Evolutionary conservation across 2,888 invertebrate genomes (phyloP).

Genomic region (Eristalis tenax): DNA sequence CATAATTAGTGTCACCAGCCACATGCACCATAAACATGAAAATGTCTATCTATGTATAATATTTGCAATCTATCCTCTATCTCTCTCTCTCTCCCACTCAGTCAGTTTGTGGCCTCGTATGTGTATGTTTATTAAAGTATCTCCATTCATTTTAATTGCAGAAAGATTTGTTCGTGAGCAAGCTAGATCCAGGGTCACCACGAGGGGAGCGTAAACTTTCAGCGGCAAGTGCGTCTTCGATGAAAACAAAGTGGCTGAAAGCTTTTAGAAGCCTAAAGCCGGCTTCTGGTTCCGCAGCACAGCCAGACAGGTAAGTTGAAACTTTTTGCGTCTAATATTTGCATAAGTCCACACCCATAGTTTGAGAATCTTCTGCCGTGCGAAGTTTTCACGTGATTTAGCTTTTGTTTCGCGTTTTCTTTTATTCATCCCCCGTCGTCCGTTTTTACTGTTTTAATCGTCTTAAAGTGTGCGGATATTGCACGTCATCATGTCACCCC

Average conservation of each 20-base stretch:
- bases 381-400: slow-evolving; percentile 39
- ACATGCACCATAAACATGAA: not conserved
- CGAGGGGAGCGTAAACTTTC: slow-evolving; percentile 91
- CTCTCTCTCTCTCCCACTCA: too few species aligned
- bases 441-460: slow-evolving; percentile 27
- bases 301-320: slow-evolving; percentile 85
- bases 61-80: not conserved
- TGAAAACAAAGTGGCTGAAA: slow-evolving; percentile 98
- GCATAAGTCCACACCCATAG: slow-evolving; percentile 45
- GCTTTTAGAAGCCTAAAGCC: slow-evolving; percentile 97
- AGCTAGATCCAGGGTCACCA: slow-evolving; percentile 86
- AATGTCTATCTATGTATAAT: not conserved
- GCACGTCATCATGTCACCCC: slow-evolving; percentile 40
- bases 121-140: slow-evolving; percentile 3
- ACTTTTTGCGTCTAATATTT: slow-evolving; percentile 21
- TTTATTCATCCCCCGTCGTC: not conserved
- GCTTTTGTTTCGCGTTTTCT: slow-evolving; percentile 6
- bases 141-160: slow-evolving; percentile 81
- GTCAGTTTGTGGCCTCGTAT: not conserved
- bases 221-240: slow-evolving; percentile 91
- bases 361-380: slow-evolving; percentile 8
- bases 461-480: slow-evolving; percentile 40
- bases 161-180: slow-evolving; percentile 92
- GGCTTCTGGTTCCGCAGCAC: slow-evolving; percentile 84
- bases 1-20: slow-evolving; percentile 46